These are phyloP conservation scores for Camponotus fellah DNA, from an alignment of 2,888 invertebrate genomes.

Conservation along the genomic window DNA sequence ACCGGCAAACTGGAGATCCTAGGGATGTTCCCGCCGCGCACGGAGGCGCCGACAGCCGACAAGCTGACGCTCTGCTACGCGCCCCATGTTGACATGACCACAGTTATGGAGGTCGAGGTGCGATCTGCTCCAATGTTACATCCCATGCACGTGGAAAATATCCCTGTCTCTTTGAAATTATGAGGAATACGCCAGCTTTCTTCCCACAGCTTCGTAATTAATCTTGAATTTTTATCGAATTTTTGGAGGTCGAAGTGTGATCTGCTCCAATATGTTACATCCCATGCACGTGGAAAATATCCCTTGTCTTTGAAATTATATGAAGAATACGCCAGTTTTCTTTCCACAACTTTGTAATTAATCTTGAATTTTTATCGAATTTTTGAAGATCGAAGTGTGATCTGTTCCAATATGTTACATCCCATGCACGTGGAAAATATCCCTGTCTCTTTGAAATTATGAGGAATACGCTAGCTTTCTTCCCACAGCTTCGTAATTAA, in stretches of 20 bases:
- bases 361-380: no score
- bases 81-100: slow-evolving; percentile 92
- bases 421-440: not conserved
- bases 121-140: not conserved
- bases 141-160: not conserved
- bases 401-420: not conserved
- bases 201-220: not conserved
- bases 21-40: slow-evolving; percentile 85
- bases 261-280: not conserved
- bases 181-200: no score
- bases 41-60: slow-evolving; percentile 86
- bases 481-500: not conserved
- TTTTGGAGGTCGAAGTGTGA: slow-evolving; percentile 89
- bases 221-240: not conserved
- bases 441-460: not conserved
- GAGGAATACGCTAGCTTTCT: not conserved
- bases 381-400: slow-evolving; percentile 91
- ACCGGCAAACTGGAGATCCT: slow-evolving; percentile 84
- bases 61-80: slow-evolving; percentile 88
- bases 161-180: not conserved
- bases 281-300: not conserved
- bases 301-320: not conserved
- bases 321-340: no score
- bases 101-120: slow-evolving; percentile 92
- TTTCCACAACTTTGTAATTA: not conserved